Evolutionary conservation across 2,888 invertebrate genomes (phyloP).

Genomic region (Candidula unifasciata): DNA sequence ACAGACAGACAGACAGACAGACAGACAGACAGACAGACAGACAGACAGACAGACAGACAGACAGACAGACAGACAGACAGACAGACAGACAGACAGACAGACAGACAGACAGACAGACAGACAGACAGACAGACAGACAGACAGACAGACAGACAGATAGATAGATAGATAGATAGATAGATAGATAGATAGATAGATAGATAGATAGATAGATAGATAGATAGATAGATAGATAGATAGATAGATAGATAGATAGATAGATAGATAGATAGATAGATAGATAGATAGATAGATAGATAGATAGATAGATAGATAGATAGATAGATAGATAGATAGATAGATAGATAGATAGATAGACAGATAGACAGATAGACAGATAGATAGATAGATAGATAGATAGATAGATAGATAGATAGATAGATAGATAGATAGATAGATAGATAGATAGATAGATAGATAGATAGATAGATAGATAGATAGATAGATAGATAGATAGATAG

Average conservation of each 20-base stretch:
- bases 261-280: background rate
- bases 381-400: background rate
- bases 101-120: background rate
- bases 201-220: background rate
- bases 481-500: constrained; percentile 17
- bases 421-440: background rate
- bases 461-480: constrained; percentile 11
- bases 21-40: background rate
- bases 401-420: background rate
- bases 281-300: background rate
- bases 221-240: background rate
- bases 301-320: background rate
- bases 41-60: background rate
- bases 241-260: background rate
- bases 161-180: background rate
- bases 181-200: background rate
- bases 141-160: background rate
- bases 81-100: background rate
- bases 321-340: background rate
- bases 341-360: background rate
- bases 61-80: constrained; percentile 8
- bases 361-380: background rate
- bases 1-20: constrained; percentile 14
- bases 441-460: background rate
- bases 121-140: background rate